phyloP scores from a whole-genome alignment of 2,797 vertebrate genomes.

The Manis crassicaudata region DNA sequence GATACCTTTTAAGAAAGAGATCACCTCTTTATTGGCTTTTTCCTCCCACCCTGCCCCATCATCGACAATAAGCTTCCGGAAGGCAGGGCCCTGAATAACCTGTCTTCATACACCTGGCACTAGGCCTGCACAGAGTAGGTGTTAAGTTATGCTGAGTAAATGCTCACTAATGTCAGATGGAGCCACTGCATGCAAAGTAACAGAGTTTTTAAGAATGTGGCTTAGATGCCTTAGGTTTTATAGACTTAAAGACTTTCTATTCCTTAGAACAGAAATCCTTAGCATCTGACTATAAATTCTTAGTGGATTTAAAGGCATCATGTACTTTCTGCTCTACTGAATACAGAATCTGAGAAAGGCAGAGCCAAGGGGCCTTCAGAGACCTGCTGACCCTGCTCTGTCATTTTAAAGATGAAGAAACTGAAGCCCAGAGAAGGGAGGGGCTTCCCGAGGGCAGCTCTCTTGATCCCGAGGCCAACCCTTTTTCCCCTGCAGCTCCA shows the following conservation, averaged over 20 bases:
- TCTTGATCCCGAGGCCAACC: not conserved
- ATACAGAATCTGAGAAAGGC: conserved; percentile 56
- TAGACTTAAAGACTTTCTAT: conserved; percentile 64
- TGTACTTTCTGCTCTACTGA: conserved; percentile 74
- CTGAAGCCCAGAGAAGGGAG: not conserved
- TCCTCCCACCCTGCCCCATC: not conserved
- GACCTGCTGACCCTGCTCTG: conserved; percentile 42
- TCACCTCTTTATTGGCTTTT: not conserved
- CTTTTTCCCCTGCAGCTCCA: not conserved
- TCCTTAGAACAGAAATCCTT: conserved; percentile 71
- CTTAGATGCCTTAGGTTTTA: conserved; percentile 66
- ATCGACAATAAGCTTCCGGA: not conserved
- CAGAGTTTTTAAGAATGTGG: not conserved
- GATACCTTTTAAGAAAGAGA: not conserved
- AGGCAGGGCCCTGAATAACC: not conserved
- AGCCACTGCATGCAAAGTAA: not conserved
- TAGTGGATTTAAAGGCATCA: conserved; percentile 72
- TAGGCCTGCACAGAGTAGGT: not conserved
- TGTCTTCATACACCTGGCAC: not conserved
- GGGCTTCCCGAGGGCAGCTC: not conserved
- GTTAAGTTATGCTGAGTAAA: not conserved
- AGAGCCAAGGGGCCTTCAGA: conserved; percentile 46
- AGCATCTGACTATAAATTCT: conserved; percentile 77
- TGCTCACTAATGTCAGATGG: not conserved
- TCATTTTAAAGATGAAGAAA: conserved; percentile 38